Evolutionary conservation across 2,797 vertebrate species (phyloP).

Genomic region (Antrozous pallidus): DNA sequence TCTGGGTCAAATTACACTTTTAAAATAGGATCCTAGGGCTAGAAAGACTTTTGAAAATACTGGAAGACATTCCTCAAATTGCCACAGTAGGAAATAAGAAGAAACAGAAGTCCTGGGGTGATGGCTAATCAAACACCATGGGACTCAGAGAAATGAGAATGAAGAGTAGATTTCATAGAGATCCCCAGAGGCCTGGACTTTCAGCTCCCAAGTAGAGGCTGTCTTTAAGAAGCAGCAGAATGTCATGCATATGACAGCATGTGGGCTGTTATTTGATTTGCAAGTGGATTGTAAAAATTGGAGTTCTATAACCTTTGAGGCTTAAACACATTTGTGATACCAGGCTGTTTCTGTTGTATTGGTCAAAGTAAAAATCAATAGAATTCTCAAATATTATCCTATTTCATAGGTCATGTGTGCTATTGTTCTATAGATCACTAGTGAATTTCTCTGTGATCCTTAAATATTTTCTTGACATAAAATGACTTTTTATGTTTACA

Average conservation of each 20-base stretch:
- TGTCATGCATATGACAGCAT: constrained; percentile 21
- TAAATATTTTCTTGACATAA: constrained; percentile 54
- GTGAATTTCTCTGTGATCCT: constrained; percentile 48
- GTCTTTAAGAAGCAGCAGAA: background rate
- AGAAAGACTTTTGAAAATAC: background rate
- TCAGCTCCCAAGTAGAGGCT: constrained; percentile 24
- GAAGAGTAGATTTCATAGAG: background rate
- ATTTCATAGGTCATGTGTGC: constrained; percentile 21
- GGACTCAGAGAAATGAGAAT: background rate
- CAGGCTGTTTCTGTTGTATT: background rate
- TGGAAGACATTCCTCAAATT: background rate
- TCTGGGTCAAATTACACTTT: background rate
- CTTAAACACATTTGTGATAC: constrained; percentile 33
- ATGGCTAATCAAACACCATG: background rate
- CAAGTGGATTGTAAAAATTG: constrained; percentile 43
- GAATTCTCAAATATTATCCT: constrained; percentile 45
- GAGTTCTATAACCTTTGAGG: background rate
- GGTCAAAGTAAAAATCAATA: constrained; percentile 68
- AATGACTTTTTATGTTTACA: constrained; percentile 59
- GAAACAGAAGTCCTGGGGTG: background rate
- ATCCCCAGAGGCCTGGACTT: background rate
- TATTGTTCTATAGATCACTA: constrained; percentile 50
- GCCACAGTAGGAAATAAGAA: background rate
- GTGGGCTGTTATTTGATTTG: constrained; percentile 38
- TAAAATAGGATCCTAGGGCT: background rate